Evolutionary conservation across 1,140 invertebrate genomes (phyloP), one percentile per base, ranked within the genome.

Genomic region (Hesperophylax magnus): DNA sequence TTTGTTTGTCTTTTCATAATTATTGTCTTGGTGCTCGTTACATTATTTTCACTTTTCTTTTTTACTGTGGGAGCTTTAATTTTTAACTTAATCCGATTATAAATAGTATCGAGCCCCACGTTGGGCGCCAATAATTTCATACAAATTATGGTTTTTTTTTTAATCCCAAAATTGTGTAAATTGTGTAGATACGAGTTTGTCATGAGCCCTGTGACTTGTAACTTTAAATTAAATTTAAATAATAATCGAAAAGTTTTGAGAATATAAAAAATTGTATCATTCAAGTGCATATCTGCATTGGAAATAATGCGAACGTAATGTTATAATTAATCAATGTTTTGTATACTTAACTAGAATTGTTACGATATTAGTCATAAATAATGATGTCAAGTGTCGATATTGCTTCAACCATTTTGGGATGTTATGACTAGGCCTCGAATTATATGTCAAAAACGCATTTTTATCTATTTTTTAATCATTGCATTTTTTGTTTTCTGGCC

Each of bases 331-430:
- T 61, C 14, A 69, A 69, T 69, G 65, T 69, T 69, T 69, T 69
- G 65, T 69, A 69, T 69, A 69, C 65, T 39, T 69, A 39, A 69
- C 18, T 69, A 69, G 65, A 8, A 69, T 39, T 69, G 65, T 69
- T 69, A 69, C 63, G n/a, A 31, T 39, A 14, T 69, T 69, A 69
- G 65, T 5, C 39, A 15, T 69, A 69, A 31, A 34, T 47, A 6
- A 24, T 61, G 20, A 47, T 69, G 31, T 69, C 17, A 47, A 69
- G 65, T 61, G 58, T 61, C 24, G 24, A 61, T 60, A 60, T 17
- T 69, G 34, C 65, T 9, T 15, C 31, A 39, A 39, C 1, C 8
- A 39, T 47, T 47, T 47, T 47, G 39, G 1, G 39, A 47, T 47
- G 39, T 47, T 0, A 14, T 14, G 9, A 47, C 39, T 47, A 14